Percentiles rank a stretch among this genome's conserved stretches.
These are phyloP conservation scores for Tychaedon coryphoeus DNA, from an alignment of 2,113 vertebrate species.

Conservation along the genomic window DNA sequence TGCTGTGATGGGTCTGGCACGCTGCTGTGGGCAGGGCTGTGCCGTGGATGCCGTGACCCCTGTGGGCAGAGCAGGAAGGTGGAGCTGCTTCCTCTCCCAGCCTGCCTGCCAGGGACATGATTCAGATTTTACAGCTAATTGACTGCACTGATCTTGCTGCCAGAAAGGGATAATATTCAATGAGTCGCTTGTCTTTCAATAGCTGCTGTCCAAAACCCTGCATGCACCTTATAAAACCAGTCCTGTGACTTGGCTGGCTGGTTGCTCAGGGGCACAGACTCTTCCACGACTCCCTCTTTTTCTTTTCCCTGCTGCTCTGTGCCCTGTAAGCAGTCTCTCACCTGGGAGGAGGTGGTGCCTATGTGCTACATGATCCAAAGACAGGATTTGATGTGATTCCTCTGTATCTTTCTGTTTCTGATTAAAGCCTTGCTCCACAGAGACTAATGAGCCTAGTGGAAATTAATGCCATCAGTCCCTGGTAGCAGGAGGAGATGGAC, in stretches of 20 bases:
- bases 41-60: neutral
- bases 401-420: neutral
- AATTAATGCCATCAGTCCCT: neutral
- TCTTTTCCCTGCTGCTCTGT: neutral
- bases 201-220: constrained; percentile 1
- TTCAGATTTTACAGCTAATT: constrained; percentile 48
- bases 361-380: neutral
- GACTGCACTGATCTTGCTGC: constrained; percentile 24
- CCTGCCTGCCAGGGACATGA: constrained; percentile 30
- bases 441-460: neutral
- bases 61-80: constrained; percentile 38
- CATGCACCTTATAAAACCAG: neutral
- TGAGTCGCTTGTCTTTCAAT: neutral
- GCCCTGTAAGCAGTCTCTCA: neutral
- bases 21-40: neutral
- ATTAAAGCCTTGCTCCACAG: neutral
- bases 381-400: neutral
- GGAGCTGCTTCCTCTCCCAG: constrained; percentile 10
- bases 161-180: constrained; percentile 33
- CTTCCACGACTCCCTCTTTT: neutral
- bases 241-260: neutral
- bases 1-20: neutral
- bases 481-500: neutral
- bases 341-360: neutral
- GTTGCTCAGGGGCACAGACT: neutral